Percentiles rank a stretch among this genome's conserved stretches.
Conservation (phyloP, 1,140 invertebrate genomes). For the Bicyclus anynana region DNA sequence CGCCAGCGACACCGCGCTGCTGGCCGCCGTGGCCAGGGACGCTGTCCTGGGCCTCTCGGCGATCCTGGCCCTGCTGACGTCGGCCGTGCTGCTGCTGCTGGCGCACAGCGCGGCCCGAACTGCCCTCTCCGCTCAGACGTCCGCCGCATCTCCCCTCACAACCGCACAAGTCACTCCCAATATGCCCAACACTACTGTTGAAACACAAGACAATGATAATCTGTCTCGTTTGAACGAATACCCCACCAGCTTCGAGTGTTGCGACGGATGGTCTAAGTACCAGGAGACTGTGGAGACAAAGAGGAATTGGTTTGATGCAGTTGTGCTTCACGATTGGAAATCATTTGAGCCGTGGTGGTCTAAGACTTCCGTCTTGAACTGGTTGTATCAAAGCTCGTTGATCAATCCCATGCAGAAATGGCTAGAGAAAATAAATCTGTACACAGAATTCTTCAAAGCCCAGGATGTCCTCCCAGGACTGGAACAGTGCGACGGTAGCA, state of each 20-base stretch:
- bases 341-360: conserved; percentile 56
- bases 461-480: neutral
- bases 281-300: conserved; percentile 28
- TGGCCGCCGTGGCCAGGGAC: conserved; percentile 77
- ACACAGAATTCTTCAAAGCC: conserved; percentile 34
- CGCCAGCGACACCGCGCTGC: conserved; percentile 77
- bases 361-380: conserved; percentile 48
- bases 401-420: conserved; percentile 59
- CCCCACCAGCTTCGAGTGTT: conserved; percentile 36
- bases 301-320: conserved; percentile 34
- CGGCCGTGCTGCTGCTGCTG: conserved; percentile 80
- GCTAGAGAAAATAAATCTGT: conserved; percentile 50
- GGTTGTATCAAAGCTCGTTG: conserved; percentile 62
- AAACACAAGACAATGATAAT: conserved; percentile 16
- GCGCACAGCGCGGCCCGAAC: neutral
- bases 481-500: conserved; percentile 14
- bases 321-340: conserved; percentile 40
- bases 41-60: conserved; percentile 83
- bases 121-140: conserved; percentile 20
- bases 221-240: conserved; percentile 12
- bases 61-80: conserved; percentile 84
- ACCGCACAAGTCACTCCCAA: conserved; percentile 1
- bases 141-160: conserved; percentile 11
- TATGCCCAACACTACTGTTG: conserved; percentile 19
- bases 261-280: conserved; percentile 45